These are phyloP conservation scores for Nasonia giraulti DNA, from an alignment of 1,140 invertebrate genomes.

Conservation along the genomic window DNA sequence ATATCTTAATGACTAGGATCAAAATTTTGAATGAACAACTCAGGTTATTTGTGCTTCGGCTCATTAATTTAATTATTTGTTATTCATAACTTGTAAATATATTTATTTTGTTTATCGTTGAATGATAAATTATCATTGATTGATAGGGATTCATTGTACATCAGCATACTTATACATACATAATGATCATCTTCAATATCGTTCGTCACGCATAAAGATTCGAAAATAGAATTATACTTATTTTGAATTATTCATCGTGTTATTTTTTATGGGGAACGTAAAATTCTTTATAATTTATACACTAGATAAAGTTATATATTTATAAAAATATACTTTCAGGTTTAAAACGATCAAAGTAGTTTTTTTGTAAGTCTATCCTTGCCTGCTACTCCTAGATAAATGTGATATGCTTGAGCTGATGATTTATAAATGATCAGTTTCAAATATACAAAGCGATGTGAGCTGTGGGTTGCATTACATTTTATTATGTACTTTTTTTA, in stretches of 20 bases:
- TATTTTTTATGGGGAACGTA: not conserved
- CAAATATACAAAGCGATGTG: no score
- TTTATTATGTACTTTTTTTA: no score
- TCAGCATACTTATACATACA: not conserved
- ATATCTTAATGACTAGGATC: conserved; percentile 32
- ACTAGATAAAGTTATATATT: not conserved
- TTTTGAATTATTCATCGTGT: not conserved
- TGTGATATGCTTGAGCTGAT: no score
- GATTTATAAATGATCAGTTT: no score
- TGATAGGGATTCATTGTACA: not conserved
- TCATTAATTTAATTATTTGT: not conserved
- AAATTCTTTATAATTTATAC: not conserved
- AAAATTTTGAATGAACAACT: not conserved
- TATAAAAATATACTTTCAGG: not conserved
- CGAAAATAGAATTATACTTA: not conserved
- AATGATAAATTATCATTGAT: not conserved
- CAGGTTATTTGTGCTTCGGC: not conserved
- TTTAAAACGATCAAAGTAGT: not conserved
- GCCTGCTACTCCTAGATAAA: no score
- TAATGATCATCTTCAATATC: not conserved
- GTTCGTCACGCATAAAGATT: not conserved
- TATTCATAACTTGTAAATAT: conserved; percentile 10
- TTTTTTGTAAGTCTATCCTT: not conserved
- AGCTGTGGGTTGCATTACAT: no score
- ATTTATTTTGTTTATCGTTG: conserved; percentile 9